Evolutionary conservation across 2,797 vertebrate genomes (phyloP).

Genomic region (Carapus acus): DNA sequence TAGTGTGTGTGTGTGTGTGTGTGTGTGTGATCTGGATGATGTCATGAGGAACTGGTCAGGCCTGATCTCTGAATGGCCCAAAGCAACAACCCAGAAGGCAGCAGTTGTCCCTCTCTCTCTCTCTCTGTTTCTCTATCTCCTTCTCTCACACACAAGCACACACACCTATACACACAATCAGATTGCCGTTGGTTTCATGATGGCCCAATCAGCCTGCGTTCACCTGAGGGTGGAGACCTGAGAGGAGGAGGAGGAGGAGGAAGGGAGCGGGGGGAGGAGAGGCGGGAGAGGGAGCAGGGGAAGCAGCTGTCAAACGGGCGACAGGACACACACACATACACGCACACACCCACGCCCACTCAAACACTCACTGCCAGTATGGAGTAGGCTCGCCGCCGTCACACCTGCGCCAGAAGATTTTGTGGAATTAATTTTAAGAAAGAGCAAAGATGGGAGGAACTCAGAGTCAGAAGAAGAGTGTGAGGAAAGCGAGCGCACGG

Average conservation of each 20-base stretch:
- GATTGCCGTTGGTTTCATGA: conserved; percentile 31
- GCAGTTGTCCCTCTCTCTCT: conserved; percentile 41
- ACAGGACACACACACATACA: conserved; percentile 4
- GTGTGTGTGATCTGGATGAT: conserved; percentile 16
- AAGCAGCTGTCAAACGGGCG: conserved; percentile 46
- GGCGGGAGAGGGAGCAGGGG: conserved; percentile 28
- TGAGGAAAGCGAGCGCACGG: conserved; percentile 23
- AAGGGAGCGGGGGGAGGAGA: not conserved
- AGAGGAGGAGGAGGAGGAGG: conserved; percentile 1
- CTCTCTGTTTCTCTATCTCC: conserved; percentile 40
- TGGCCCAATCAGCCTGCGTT: conserved; percentile 16
- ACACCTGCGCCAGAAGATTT: not conserved
- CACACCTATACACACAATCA: not conserved
- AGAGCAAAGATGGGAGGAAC: conserved; percentile 55
- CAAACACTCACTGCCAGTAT: conserved; percentile 16
- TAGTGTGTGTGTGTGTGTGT: not conserved
- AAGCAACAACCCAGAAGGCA: conserved; percentile 25
- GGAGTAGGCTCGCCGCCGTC: conserved; percentile 9
- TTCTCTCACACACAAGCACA: conserved; percentile 7
- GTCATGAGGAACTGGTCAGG: conserved; percentile 44
- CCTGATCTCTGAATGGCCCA: conserved; percentile 39
- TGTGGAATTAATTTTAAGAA: conserved; percentile 1
- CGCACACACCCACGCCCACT: not conserved
- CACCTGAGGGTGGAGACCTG: conserved; percentile 51
- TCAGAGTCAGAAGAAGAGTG: conserved; percentile 56